Conservation (phyloP, 2,113 vertebrate genomes). For the Anas platyrhynchos region DNA sequence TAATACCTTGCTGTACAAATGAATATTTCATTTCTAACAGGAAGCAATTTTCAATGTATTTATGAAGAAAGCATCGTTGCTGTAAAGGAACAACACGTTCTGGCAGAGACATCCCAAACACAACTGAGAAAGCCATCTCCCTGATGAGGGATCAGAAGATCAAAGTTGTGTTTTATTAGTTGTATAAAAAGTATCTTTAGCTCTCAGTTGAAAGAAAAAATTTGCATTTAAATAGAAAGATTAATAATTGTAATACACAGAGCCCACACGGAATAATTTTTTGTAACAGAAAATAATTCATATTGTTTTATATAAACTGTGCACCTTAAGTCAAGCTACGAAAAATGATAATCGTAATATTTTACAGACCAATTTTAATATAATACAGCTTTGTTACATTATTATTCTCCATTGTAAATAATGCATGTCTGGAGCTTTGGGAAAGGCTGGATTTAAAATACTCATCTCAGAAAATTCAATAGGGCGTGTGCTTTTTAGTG, state of each 20-base stretch:
- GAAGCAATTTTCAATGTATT: neutral
- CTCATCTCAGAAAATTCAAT: slow-evolving; percentile 25
- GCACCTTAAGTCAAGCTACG: slow-evolving; percentile 67
- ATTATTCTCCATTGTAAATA: slow-evolving; percentile 61
- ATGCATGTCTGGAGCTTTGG: slow-evolving; percentile 12
- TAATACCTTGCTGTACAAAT: neutral
- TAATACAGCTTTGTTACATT: slow-evolving; percentile 57
- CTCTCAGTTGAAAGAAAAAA: slow-evolving; percentile 75
- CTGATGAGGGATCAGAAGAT: slow-evolving; percentile 67
- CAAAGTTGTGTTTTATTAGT: slow-evolving; percentile 78
- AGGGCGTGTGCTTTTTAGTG: neutral
- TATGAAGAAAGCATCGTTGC: slow-evolving; percentile 20
- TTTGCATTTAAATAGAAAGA: slow-evolving; percentile 86
- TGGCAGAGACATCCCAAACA: slow-evolving; percentile 38
- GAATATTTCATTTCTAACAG: slow-evolving; percentile 17
- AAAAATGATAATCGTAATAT: slow-evolving; percentile 70
- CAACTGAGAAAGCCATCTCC: slow-evolving; percentile 54
- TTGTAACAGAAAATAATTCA: slow-evolving; percentile 76
- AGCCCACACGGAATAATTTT: slow-evolving; percentile 76
- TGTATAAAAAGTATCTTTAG: slow-evolving; percentile 72
- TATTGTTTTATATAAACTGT: slow-evolving; percentile 74
- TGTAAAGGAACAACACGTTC: slow-evolving; percentile 57
- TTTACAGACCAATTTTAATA: slow-evolving; percentile 72
- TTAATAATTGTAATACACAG: slow-evolving; percentile 78
- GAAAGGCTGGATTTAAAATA: slow-evolving; percentile 45